Evolutionary conservation across 2,113 vertebrate genomes (phyloP).

Genomic region (Mesitornis unicolor): DNA sequence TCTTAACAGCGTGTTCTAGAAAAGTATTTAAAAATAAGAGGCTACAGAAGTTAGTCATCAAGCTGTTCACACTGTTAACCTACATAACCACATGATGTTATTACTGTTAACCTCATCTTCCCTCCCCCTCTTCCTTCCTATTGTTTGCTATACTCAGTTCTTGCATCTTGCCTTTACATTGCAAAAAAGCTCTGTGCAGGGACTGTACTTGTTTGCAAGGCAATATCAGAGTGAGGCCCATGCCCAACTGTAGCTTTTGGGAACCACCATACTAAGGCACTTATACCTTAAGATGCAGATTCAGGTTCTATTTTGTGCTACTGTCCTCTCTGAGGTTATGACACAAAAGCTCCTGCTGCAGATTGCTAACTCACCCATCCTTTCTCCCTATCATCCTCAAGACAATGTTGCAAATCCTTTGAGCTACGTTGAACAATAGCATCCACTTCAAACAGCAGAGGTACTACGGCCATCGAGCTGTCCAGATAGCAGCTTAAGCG

Average conservation of each 20-base stretch:
- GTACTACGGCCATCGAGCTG: background rate
- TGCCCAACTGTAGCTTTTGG: background rate
- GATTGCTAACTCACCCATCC: background rate
- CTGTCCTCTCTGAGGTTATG: background rate
- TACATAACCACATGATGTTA: conserved; percentile 39
- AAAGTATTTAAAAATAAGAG: background rate
- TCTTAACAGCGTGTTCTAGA: background rate
- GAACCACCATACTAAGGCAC: background rate
- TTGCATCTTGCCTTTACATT: background rate
- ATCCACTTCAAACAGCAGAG: conserved; percentile 9
- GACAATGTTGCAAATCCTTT: background rate
- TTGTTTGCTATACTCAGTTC: background rate
- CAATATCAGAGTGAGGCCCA: background rate
- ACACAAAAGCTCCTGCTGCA: background rate
- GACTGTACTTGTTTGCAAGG: background rate
- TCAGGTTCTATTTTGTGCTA: background rate
- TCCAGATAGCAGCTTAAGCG: background rate
- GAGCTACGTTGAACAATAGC: background rate
- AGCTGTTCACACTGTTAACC: conserved; percentile 30
- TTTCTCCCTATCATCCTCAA: background rate
- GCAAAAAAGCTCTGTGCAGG: background rate
- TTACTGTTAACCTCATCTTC: conserved; percentile 55
- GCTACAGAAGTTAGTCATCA: conserved; percentile 4
- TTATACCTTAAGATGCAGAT: background rate
- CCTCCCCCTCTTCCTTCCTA: conserved; percentile 43